Percentiles rank a stretch among this genome's conserved stretches.
Evolutionary conservation across 2,113 vertebrate genomes (phyloP).

Genomic region (Stegastes partitus): DNA sequence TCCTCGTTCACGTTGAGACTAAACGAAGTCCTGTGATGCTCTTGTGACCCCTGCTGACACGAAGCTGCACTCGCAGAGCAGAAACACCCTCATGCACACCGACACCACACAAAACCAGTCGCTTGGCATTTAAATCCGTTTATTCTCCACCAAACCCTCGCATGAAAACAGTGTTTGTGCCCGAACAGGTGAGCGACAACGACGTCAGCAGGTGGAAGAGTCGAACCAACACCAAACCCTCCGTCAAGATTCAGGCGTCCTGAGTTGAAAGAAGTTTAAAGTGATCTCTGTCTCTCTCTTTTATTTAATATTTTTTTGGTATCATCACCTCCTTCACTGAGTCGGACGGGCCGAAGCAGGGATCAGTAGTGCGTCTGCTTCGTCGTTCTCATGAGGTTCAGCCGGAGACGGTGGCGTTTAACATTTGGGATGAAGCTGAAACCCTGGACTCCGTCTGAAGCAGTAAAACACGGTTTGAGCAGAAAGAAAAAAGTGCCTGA

Average conservation of each 20-base stretch:
- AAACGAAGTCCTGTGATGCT: slow-evolving; percentile 2
- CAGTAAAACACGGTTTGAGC: slow-evolving; percentile 8
- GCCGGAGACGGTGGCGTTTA: background rate
- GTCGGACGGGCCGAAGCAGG: slow-evolving; percentile 1
- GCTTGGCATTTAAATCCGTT: slow-evolving; percentile 55
- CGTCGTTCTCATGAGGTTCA: background rate
- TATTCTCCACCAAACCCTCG: slow-evolving; percentile 64
- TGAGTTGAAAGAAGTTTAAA: slow-evolving; percentile 17
- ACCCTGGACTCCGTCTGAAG: slow-evolving; percentile 19
- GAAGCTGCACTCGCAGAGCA: slow-evolving; percentile 18
- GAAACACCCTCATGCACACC: no score
- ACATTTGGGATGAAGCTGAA: slow-evolving; percentile 47
- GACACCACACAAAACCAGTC: no score
- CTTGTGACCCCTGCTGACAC: slow-evolving; percentile 69
- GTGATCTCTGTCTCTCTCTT: background rate
- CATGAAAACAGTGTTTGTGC: slow-evolving; percentile 54
- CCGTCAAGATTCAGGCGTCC: slow-evolving; percentile 17
- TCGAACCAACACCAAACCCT: no score
- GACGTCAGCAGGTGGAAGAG: slow-evolving; percentile 50
- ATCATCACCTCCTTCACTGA: background rate
- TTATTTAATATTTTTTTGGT: slow-evolving; percentile 15
- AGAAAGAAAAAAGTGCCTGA: slow-evolving; percentile 19
- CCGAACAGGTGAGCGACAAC: slow-evolving; percentile 41
- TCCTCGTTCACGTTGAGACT: background rate
- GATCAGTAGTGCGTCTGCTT: background rate